phyloP scores from a whole-genome alignment of 1,140 invertebrate species.

The Drosophila pruinosa region DNA sequence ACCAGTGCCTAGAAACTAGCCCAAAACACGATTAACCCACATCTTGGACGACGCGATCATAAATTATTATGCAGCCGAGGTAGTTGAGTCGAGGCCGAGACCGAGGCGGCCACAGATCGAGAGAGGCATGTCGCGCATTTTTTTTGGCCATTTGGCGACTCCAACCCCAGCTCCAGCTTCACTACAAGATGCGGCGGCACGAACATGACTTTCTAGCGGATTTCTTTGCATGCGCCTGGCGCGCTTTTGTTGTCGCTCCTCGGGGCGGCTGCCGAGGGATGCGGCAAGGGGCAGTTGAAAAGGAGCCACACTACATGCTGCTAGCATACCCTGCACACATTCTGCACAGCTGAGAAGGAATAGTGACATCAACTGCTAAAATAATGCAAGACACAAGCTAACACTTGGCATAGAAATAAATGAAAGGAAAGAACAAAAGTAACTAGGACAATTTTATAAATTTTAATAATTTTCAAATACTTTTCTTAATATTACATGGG shows the following conservation, averaged over 20 bases:
- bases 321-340: not conserved
- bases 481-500: too few relatives aligned
- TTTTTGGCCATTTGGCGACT: slow-evolving; percentile 36
- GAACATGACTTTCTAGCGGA: slow-evolving; percentile 81
- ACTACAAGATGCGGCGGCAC: slow-evolving; percentile 55
- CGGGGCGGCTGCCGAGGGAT: slow-evolving; percentile 10
- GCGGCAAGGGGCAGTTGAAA: not conserved
- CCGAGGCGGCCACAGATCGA: slow-evolving; percentile 28
- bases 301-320: slow-evolving; percentile 35
- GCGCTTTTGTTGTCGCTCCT: slow-evolving; percentile 50
- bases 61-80: slow-evolving; percentile 82
- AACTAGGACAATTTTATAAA: too few relatives aligned
- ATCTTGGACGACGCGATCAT: slow-evolving; percentile 83
- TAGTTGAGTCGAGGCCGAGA: slow-evolving; percentile 7
- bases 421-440: too few relatives aligned
- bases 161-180: slow-evolving; percentile 5
- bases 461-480: too few relatives aligned
- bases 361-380: too few relatives aligned
- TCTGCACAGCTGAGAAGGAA: not conserved
- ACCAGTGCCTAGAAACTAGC: slow-evolving; percentile 65
- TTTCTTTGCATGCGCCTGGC: slow-evolving; percentile 72
- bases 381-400: too few relatives aligned
- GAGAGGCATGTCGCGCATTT: slow-evolving; percentile 47
- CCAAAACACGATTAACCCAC: slow-evolving; percentile 82
- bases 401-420: too few relatives aligned